Evolutionary conservation across 2,797 vertebrate species (phyloP).

Genomic region (Kryptolebias ocellatus): DNA sequence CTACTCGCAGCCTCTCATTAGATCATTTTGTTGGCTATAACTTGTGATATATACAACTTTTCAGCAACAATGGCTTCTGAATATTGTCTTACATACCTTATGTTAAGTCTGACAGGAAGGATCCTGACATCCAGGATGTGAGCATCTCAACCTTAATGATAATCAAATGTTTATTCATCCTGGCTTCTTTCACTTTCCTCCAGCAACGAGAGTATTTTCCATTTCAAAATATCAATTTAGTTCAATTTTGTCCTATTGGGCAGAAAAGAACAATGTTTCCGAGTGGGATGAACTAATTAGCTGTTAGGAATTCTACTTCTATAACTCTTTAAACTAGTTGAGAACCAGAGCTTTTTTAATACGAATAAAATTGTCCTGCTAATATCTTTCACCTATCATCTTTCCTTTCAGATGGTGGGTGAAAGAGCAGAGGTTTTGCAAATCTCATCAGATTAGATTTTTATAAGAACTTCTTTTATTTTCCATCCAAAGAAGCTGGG

Average conservation of each 20-base stretch:
- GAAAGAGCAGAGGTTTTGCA: conserved; percentile 25
- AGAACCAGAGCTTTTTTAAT: conserved; percentile 48
- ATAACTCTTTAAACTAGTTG: conserved; percentile 47
- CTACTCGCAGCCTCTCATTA: too few species aligned
- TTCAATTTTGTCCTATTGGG: conserved; percentile 31
- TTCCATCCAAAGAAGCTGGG: conserved; percentile 71
- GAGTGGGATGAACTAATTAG: conserved; percentile 53
- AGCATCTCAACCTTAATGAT: conserved; percentile 23
- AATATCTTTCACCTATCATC: conserved; percentile 33
- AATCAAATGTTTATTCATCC: conserved; percentile 44
- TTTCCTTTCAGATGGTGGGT: conserved; percentile 26
- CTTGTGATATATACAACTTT: too few species aligned
- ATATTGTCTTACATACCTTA: not conserved
- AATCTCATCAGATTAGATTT: conserved; percentile 69
- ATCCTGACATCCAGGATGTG: not conserved
- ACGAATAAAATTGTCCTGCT: conserved; percentile 51
- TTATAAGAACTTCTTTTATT: conserved; percentile 63
- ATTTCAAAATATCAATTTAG: conserved; percentile 48
- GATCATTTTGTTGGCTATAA: too few species aligned
- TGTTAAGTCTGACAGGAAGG: not conserved
- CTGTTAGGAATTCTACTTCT: conserved; percentile 35
- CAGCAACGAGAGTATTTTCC: conserved; percentile 53
- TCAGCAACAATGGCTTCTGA: too few species aligned
- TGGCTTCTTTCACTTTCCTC: conserved; percentile 39
- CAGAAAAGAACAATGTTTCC: conserved; percentile 52